phyloP scores from a whole-genome alignment of 2,888 invertebrate species.

The Lamellibrachia columna region DNA sequence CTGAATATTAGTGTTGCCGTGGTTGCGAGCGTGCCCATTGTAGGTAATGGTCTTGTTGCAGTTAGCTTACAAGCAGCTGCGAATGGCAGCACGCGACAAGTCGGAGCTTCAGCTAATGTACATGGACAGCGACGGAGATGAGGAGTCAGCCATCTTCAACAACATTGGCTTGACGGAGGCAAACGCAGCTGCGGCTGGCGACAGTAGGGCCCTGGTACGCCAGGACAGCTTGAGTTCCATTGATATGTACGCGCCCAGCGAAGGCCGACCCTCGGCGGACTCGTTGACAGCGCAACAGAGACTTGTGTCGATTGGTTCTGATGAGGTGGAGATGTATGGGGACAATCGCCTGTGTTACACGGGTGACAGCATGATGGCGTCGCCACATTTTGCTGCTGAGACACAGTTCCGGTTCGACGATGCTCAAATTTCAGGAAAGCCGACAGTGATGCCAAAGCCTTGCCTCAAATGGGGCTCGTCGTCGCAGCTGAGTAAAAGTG shows the following conservation, averaged over 20 bases:
- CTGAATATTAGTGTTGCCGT: not conserved
- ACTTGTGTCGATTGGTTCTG: not conserved
- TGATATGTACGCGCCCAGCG: slow-evolving; percentile 21
- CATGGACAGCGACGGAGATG: slow-evolving; percentile 27
- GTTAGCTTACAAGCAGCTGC: slow-evolving; percentile 29
- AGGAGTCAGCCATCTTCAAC: slow-evolving; percentile 23
- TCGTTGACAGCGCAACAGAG: slow-evolving; percentile 19
- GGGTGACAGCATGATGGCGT: not conserved
- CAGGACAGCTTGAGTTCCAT: slow-evolving; percentile 16
- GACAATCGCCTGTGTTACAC: not conserved
- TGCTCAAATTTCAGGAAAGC: slow-evolving; percentile 24
- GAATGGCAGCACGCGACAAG: slow-evolving; percentile 25
- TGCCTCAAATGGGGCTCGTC: not conserved
- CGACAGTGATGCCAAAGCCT: not conserved
- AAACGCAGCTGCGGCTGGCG: not conserved
- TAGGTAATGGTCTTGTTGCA: not conserved
- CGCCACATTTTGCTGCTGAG: not conserved
- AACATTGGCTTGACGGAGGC: not conserved
- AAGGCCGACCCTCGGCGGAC: not conserved
- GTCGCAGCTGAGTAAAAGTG: not conserved
- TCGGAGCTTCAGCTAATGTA: slow-evolving; percentile 30
- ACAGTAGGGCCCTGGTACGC: not conserved
- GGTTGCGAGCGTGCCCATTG: not conserved
- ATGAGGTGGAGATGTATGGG: not conserved
- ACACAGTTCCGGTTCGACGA: slow-evolving; percentile 19